Conservation (phyloP, 2,888 invertebrate species). For the Leucophenga maculata region DNA sequence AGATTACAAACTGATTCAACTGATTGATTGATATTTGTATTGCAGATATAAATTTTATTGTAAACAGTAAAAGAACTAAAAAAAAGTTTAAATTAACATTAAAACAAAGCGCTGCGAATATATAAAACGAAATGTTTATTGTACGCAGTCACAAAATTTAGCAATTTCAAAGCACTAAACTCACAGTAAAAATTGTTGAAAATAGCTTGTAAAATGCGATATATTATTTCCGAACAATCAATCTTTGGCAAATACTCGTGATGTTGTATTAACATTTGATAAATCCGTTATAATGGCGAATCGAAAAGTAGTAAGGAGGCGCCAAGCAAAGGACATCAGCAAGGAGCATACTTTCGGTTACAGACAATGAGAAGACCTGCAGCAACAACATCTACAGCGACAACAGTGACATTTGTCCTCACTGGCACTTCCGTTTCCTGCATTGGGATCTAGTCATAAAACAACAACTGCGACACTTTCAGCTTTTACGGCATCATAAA, state of each 20-base stretch:
- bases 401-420: conserved; percentile 31
- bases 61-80: conserved; percentile 25
- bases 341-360: conserved; percentile 24
- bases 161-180: conserved; percentile 42
- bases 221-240: conserved; percentile 36
- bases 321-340: conserved; percentile 17
- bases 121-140: neutral
- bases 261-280: conserved; percentile 30
- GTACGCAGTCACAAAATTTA: neutral
- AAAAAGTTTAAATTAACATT: conserved; percentile 42
- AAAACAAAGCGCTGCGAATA: conserved; percentile 34
- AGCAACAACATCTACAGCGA: conserved; percentile 12
- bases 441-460: conserved; percentile 42
- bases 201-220: conserved; percentile 44
- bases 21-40: neutral
- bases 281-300: conserved; percentile 42
- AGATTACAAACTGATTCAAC: neutral
- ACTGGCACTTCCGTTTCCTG: conserved; percentile 41
- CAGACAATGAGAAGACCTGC: conserved; percentile 4
- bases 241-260: conserved; percentile 32
- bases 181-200: conserved; percentile 42
- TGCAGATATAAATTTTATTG: neutral
- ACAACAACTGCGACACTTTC: conserved; percentile 57
- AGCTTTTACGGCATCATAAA: conserved; percentile 58
- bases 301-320: conserved; percentile 23